Percentiles rank a stretch among this genome's conserved stretches.
phyloP scores from a whole-genome alignment of 1,140 invertebrate species.

The Diachasma alloeum region DNA sequence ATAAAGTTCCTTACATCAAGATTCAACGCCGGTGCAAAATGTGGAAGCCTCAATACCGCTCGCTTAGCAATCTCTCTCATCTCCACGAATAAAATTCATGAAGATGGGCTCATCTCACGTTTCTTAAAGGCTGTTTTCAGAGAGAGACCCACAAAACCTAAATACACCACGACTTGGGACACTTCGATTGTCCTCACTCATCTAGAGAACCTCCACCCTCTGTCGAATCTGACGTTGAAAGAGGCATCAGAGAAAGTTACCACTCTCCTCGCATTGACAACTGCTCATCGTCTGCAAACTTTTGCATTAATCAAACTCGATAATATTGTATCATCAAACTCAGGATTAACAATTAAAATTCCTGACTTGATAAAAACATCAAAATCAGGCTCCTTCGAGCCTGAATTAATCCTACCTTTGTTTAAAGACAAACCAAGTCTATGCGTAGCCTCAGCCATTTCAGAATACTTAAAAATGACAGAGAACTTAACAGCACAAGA shows the following conservation, averaged over 20 bases:
- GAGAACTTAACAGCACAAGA: background rate
- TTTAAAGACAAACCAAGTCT: too few relatives aligned
- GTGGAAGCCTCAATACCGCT: slow-evolving; percentile 37
- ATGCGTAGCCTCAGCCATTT: slow-evolving; percentile 24
- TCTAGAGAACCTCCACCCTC: slow-evolving; percentile 28
- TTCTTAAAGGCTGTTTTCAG: slow-evolving; percentile 44
- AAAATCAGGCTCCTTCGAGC: slow-evolving; percentile 29
- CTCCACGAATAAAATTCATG: slow-evolving; percentile 18
- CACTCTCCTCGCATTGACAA: slow-evolving; percentile 33
- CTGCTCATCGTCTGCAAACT: slow-evolving; percentile 41
- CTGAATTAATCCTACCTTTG: slow-evolving; percentile 29
- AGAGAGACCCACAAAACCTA: slow-evolving; percentile 37
- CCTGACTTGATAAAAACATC: slow-evolving; percentile 34
- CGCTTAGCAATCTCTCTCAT: slow-evolving; percentile 34
- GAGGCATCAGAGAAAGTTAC: slow-evolving; percentile 35
- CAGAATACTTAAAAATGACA: slow-evolving; percentile 30
- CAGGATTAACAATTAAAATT: slow-evolving; percentile 25
- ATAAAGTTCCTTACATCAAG: slow-evolving; percentile 13
- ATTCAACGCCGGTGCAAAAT: slow-evolving; percentile 14
- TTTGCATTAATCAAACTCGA: slow-evolving; percentile 36
- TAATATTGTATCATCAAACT: slow-evolving; percentile 20
- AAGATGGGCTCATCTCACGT: slow-evolving; percentile 35
- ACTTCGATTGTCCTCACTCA: slow-evolving; percentile 36
- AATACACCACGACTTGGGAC: slow-evolving; percentile 45
- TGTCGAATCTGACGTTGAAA: slow-evolving; percentile 19